A percentile compares a stretch with the other conserved stretches of the same genome.
Conservation (phyloP, 2,113 vertebrate species). For the Platichthys stellatus region DNA sequence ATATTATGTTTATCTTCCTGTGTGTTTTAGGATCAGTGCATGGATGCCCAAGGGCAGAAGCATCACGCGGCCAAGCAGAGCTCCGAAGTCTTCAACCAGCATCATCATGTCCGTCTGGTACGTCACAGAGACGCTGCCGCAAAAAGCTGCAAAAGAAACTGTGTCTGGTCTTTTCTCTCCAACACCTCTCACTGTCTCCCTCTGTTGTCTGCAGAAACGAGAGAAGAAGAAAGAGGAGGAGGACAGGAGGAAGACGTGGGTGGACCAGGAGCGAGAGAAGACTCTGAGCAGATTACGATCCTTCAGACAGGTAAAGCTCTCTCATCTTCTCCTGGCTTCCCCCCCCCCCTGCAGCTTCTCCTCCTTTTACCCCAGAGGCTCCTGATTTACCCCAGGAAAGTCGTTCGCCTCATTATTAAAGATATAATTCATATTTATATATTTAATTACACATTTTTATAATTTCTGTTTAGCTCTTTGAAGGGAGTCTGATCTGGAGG, state of each 20-base stretch:
- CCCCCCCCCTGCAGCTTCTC: no score
- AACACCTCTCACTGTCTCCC: slow-evolving; percentile 44
- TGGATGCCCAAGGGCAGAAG: slow-evolving; percentile 85
- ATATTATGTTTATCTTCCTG: background rate
- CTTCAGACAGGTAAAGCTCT: slow-evolving; percentile 89
- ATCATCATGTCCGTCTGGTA: slow-evolving; percentile 91
- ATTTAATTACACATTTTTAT: no score
- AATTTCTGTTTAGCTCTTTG: no score
- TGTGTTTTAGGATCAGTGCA: slow-evolving; percentile 89
- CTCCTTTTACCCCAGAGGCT: no score
- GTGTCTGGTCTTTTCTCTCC: background rate
- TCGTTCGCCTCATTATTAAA: no score
- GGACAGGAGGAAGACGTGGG: slow-evolving; percentile 89
- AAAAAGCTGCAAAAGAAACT: background rate
- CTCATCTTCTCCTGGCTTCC: background rate
- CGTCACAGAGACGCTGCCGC: slow-evolving; percentile 60
- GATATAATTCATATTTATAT: no score
- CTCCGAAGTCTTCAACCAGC: slow-evolving; percentile 80
- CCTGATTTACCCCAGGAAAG: no score
- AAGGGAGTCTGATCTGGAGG: no score
- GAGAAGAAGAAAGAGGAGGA: slow-evolving; percentile 91
- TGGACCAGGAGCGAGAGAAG: slow-evolving; percentile 91
- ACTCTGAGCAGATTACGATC: slow-evolving; percentile 90
- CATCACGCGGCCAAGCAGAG: slow-evolving; percentile 79
- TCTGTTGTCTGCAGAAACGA: slow-evolving; percentile 87